Conservation (phyloP, 2,797 vertebrate genomes). For the Manis crassicaudata region DNA sequence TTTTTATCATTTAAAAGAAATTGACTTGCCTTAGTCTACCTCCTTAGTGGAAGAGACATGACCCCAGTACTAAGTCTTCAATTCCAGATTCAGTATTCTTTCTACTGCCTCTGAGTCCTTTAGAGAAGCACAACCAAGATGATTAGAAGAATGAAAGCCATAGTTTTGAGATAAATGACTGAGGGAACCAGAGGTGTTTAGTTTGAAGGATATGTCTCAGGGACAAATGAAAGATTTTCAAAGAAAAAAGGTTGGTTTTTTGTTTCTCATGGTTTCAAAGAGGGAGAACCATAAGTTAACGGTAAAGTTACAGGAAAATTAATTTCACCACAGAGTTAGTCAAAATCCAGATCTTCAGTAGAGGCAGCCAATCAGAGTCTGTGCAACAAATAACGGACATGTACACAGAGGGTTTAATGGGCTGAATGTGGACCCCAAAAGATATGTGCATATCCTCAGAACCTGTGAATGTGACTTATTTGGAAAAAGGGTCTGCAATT, state of each 20-base stretch:
- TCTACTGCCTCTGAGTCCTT: not conserved
- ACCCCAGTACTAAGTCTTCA: slow-evolving; percentile 12
- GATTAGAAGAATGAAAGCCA: not conserved
- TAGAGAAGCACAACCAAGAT: not conserved
- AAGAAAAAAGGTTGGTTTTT: not conserved
- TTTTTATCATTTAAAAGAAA: slow-evolving; percentile 29
- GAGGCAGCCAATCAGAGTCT: not conserved
- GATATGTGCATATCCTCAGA: not conserved
- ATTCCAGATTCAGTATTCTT: not conserved
- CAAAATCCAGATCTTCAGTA: not conserved
- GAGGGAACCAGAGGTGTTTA: not conserved
- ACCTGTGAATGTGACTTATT: not conserved
- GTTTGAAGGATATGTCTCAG: not conserved
- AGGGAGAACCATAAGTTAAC: not conserved
- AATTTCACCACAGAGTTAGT: not conserved
- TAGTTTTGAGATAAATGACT: not conserved
- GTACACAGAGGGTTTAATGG: not conserved
- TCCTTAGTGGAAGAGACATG: slow-evolving; percentile 16
- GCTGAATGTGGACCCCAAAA: not conserved
- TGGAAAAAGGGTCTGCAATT: not conserved
- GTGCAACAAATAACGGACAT: not conserved
- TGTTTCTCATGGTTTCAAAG: not conserved
- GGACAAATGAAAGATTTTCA: not conserved
- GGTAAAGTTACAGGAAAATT: not conserved
- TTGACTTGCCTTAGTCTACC: not conserved